Base-by-base conservation (phyloP, 1,140 invertebrate species). In the Drosophila prosaltans region DNA sequence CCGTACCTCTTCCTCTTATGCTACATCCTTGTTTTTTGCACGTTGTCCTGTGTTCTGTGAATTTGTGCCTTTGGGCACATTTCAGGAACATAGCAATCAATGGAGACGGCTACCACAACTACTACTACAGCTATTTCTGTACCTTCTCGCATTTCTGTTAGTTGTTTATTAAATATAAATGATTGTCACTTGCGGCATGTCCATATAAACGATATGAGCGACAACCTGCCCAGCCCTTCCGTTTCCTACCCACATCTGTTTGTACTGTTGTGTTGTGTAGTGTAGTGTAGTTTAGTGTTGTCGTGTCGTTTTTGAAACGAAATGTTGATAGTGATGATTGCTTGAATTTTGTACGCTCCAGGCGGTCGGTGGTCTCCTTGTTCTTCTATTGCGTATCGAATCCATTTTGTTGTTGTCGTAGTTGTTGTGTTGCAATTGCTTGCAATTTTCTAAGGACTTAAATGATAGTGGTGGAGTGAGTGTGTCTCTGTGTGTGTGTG, bases 101-200 rank as follows among this genome's bases (percentile, higher is more conserved):
- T 60, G 57, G 65, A 51, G 45, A 24, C 45, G 10, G 28, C 28
- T 2, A 4, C 28, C 16, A 58, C n/a, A 41, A 9, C 11, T n/a
- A 24, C 21, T n/a, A 16, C 2, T 6, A 16, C 0, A 36, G 16
- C 5, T 21, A 6, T 30, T 41, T n/a, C 68, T 59, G 1, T 16
- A 16, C 24, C 65, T 45, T 66, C 10, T 26, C 45, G 40, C 64
- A 24, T 79, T 75, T 88, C 80, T 76, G 83, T 86, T 88, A 80
- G 70, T 83, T 89, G 80, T 89, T 88, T 88, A 88, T 88, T 88
- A 88, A 88, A 88, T 88, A 88, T 88, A 88, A 78, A 88, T 88
- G 83, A 88, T 88, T 88, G 83, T 88, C 83, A 88, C 83, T 88
- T 88, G 83, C 84, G 83, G 83, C 84, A 88, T 88, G 81, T 72